Base-by-base conservation (phyloP, 1,140 invertebrate species). In the Glomeris maerens region DNA sequence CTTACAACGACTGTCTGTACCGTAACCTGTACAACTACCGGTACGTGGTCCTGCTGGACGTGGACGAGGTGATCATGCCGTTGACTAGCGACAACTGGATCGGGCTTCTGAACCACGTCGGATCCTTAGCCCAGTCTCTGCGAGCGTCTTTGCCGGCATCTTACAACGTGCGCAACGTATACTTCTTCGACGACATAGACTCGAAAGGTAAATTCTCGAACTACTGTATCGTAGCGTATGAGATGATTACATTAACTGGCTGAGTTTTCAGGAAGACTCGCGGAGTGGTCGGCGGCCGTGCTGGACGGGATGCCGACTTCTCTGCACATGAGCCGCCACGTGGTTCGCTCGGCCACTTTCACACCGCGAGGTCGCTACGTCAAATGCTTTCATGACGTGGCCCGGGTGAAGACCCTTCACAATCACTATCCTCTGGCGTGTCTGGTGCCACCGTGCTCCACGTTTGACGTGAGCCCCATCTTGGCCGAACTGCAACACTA, bases 1-100 rank as follows among this genome's bases (percentile, higher is more conserved):
- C 92, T 0, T 95, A 95, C 72, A 96, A 96, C 66, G 92, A 96
- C 63, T 96, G 92, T 61, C 72, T 96, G 3, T 95, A 96, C 68
- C 83, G 90, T 58, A 85, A 93, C 62, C 76, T 92, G 67, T 91
- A 92, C 62, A 73, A 79, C 36, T 94, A 93, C 64, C 78, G 88
- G 46, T 93, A 90, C 67, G 81, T 95, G 27, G 85, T 84, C 0
- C 68, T 96, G 13, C 68, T 95, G 22, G 92, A 96, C 61, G 86
- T 89, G 36, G 91, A 96, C 64, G 91, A 96, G 66, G 81, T 95
- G 31, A 93, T 95, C 53, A 90, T 95, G 79, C 91, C 91, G 1
- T 70, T 91, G 20, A 75, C 81, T 53, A 76, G 80, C 42, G 62
- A 66, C 0, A 77, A 69, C 0, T 96, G 90, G 90, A 74, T 73